These are phyloP conservation scores for Myocastor coypus DNA, from an alignment of 2,113 vertebrate species.

Conservation along the genomic window DNA sequence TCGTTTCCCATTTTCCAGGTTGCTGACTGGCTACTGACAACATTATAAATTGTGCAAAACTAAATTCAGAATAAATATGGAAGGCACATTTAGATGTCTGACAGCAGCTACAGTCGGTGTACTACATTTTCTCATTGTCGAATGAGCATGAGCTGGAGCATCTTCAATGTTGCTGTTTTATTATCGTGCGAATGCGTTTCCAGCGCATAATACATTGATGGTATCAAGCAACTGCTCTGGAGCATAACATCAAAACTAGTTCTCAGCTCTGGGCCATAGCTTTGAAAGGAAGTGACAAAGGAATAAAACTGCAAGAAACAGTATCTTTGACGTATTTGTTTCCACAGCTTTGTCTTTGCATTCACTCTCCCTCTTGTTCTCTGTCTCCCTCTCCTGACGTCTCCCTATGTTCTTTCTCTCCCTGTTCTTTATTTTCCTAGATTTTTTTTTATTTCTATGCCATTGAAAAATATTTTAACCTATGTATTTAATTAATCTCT, in stretches of 20 bases:
- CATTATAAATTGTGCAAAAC: constrained; percentile 61
- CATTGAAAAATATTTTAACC: not conserved
- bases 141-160: constrained; percentile 47
- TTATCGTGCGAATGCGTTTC: constrained; percentile 66
- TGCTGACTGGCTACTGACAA: constrained; percentile 52
- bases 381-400: rapidly evolving
- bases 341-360: not conserved
- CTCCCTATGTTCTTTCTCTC: not conserved
- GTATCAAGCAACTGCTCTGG: constrained; percentile 37
- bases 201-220: constrained; percentile 42
- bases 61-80: constrained; percentile 72
- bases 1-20: constrained; percentile 18
- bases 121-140: constrained; percentile 63
- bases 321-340: not conserved
- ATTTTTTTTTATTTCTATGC: not conserved
- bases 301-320: constrained; percentile 26
- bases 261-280: constrained; percentile 34
- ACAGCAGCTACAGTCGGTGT: constrained; percentile 52
- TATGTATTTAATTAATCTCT: not conserved
- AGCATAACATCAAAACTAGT: constrained; percentile 67
- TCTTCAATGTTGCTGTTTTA: constrained; percentile 65
- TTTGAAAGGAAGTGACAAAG: constrained; percentile 54
- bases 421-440: not conserved
- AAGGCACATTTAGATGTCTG: constrained; percentile 61
- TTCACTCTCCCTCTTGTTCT: not conserved